Percentiles rank a stretch among this genome's conserved stretches.
These are phyloP conservation scores for Microplitis mediator DNA, from an alignment of 1,140 invertebrate genomes.

Conservation along the genomic window DNA sequence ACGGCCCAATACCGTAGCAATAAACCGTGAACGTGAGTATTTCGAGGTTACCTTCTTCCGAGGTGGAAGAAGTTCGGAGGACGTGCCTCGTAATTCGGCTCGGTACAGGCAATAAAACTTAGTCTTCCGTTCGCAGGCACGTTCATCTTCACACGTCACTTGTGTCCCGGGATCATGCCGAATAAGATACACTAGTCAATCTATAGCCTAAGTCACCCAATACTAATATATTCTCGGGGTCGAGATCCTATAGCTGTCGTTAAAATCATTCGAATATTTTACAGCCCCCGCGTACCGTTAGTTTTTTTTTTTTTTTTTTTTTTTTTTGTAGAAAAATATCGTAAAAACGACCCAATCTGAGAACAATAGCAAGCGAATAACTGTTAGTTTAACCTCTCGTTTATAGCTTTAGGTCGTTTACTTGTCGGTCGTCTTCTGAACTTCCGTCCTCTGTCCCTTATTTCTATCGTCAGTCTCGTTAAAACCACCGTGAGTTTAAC, in stretches of 20 bases:
- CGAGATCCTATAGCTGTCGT: neutral
- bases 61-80: conserved; percentile 11
- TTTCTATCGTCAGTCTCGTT: conserved; percentile 24
- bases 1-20: conserved; percentile 16
- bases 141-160: conserved; percentile 23
- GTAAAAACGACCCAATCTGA: conserved; percentile 8
- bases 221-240: neutral
- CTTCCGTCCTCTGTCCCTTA: conserved; percentile 10
- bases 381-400: conserved; percentile 25
- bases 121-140: conserved; percentile 28
- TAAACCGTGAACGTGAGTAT: conserved; percentile 35
- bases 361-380: conserved; percentile 31
- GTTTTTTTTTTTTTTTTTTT: conserved; percentile 28
- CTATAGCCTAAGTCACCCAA: conserved; percentile 12
- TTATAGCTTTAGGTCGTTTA: conserved; percentile 8
- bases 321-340: conserved; percentile 4
- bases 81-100: conserved; percentile 34
- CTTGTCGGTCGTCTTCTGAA: neutral
- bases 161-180: conserved; percentile 4
- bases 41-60: conserved; percentile 22
- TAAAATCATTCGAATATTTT: conserved; percentile 29
- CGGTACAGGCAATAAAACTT: conserved; percentile 35
- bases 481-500: conserved; percentile 22
- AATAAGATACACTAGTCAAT: neutral
- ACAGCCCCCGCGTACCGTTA: conserved; percentile 34